Base-by-base conservation (phyloP, 2,888 invertebrate genomes). In the Lasioglossum morio region DNA sequence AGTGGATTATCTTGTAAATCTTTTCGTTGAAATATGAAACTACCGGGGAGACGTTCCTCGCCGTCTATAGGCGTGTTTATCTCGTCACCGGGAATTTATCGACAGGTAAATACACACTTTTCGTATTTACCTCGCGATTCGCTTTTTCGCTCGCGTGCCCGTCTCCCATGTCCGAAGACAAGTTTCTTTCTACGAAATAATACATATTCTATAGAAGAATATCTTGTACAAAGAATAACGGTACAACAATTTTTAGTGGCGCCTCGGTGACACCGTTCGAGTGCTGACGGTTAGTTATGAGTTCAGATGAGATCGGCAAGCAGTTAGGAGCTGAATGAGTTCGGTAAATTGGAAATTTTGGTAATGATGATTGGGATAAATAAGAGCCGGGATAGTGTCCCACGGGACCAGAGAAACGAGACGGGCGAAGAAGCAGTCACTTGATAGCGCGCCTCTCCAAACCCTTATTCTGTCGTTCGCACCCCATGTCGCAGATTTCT, bases 1-100 rank as follows among this genome's bases (percentile, higher is more conserved):
- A 82, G 79, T 79, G 57, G 79, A 82, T 73, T 74, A 48, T 79
- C 78, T 82, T 82, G 79, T 79, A 78, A 79, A 79, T 69, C 79
- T 79, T 82, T 82, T 79, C 79, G 73, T 43, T 81, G 60, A 66
- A 46, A 37, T 57, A 75, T n/a, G 75, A 80, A 66, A 75, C 80
- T 78, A 23, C 30, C 48, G 19, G 4, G 23, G 10, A 37, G 19
- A 70, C 40, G 70, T 70, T 70, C 5, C n/a, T 37, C 70, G n/a
- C 12, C 53, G n/a, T 79, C 37, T 27, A 75, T 34, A 34, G 40
- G 75, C 27, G n/a, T 57, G 53, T 80, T 80, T 80, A 80, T 48
- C 40, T 53, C 30, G 75, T 53, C 66, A 27, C 27, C 8, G 27
- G 16, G 66, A 74, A 79, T 79, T 79, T 74, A 79, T 74, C 27